phyloP scores from a whole-genome alignment of 2,797 vertebrate genomes.

The Sorex maritimensis region DNA sequence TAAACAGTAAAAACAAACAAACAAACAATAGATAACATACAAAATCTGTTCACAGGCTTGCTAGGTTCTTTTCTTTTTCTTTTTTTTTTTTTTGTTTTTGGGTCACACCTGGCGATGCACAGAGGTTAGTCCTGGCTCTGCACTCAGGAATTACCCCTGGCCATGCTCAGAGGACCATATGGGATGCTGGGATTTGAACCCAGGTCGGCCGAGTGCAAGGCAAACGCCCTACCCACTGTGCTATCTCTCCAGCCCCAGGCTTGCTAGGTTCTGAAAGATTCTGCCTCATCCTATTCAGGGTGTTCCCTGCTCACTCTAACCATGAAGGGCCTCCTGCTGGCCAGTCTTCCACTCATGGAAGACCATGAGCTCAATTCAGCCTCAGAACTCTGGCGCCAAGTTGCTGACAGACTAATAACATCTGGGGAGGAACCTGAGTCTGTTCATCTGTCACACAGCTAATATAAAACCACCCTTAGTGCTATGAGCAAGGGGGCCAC shows the following conservation, averaged over 20 bases:
- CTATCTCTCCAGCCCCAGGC: no score
- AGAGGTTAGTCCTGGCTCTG: no score
- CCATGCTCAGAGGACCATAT: no score
- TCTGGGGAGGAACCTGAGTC: not conserved
- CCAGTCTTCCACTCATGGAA: not conserved
- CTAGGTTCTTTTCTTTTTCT: no score
- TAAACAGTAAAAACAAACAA: no score
- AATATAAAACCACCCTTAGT: not conserved
- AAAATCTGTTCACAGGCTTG: not conserved
- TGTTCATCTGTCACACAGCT: not conserved
- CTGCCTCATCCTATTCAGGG: not conserved
- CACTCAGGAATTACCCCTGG: no score
- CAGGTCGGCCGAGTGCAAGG: no score
- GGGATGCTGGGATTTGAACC: no score
- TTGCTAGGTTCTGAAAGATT: not conserved
- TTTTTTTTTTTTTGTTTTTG: no score
- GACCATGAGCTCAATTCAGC: not conserved
- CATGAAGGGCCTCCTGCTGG: not conserved
- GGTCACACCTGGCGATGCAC: no score
- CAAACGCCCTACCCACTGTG: no score
- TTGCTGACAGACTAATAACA: not conserved
- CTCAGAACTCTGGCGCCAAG: not conserved
- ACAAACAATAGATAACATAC: no score
- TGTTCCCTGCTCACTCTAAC: not conserved
- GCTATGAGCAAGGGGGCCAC: not conserved